A percentile compares a stretch with the other conserved stretches of the same genome.
These are phyloP conservation scores for Chionomys nivalis DNA, from an alignment of 2,113 vertebrate genomes.

Conservation along the genomic window DNA sequence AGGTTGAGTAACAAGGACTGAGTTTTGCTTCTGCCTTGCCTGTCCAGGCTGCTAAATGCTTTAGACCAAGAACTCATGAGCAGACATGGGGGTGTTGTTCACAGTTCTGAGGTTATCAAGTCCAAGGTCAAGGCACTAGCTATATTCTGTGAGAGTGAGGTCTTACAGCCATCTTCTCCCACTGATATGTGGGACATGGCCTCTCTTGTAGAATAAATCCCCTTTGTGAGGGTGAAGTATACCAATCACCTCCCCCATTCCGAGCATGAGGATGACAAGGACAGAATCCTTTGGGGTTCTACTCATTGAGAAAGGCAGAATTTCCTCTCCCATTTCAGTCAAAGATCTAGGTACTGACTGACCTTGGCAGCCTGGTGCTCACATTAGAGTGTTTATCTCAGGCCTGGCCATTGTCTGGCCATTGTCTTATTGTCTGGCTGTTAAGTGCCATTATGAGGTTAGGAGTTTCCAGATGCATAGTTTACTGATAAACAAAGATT, in stretches of 20 bases:
- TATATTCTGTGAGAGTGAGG: background rate
- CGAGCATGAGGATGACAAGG: background rate
- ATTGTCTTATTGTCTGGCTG: background rate
- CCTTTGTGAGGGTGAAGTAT: no score
- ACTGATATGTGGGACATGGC: background rate
- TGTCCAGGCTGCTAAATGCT: background rate
- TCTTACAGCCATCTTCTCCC: background rate
- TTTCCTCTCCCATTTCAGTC: background rate
- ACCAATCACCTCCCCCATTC: background rate
- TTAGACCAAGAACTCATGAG: background rate
- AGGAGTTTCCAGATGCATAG: background rate
- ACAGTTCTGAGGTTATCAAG: background rate
- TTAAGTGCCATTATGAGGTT: slow-evolving; percentile 29
- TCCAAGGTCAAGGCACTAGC: background rate
- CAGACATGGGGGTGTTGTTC: background rate
- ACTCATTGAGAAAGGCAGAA: background rate
- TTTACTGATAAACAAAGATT: slow-evolving; percentile 41
- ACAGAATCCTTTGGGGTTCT: background rate
- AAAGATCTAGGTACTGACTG: background rate
- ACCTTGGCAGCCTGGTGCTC: background rate
- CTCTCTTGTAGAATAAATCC: background rate
- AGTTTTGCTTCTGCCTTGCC: background rate
- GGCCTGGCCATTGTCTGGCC: background rate
- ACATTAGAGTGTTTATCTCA: slow-evolving; percentile 21
- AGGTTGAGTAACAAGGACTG: background rate